phyloP scores from a whole-genome alignment of 2,113 vertebrate genomes.

The Rafetus swinhoei region DNA sequence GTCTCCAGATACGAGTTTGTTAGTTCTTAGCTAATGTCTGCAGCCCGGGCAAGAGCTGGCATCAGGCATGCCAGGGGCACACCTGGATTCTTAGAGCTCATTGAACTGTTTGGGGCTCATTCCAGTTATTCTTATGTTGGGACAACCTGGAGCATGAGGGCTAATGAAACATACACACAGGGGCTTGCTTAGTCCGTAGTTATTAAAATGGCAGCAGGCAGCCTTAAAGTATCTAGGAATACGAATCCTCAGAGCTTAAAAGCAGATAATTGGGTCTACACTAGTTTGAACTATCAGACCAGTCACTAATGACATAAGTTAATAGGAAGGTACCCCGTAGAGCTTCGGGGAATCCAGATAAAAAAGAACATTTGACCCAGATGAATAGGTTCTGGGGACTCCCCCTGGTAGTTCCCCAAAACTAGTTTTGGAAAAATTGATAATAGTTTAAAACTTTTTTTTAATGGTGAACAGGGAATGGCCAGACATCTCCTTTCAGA shows the following conservation, averaged over 20 bases:
- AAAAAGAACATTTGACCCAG: background rate
- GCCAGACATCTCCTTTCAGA: background rate
- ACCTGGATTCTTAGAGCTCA: no score
- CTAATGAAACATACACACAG: no score
- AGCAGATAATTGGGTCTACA: background rate
- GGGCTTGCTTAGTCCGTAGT: no score
- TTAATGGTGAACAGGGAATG: background rate
- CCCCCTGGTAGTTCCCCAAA: background rate
- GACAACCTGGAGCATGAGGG: no score
- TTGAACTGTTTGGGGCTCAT: no score
- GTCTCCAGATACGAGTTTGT: no score
- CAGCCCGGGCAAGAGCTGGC: no score
- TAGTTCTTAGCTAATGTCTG: no score
- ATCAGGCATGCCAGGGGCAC: no score
- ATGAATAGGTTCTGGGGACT: background rate
- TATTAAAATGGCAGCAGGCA: no score
- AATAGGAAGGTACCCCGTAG: background rate
- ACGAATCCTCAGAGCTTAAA: background rate
- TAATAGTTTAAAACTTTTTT: background rate
- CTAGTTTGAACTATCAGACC: background rate
- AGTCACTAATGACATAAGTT: background rate
- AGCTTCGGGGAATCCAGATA: background rate
- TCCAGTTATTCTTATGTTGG: no score
- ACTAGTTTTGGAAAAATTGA: background rate
- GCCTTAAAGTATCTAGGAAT: background rate